Base-by-base conservation (phyloP, 2,888 invertebrate species). In the Octodonta nipae region DNA sequence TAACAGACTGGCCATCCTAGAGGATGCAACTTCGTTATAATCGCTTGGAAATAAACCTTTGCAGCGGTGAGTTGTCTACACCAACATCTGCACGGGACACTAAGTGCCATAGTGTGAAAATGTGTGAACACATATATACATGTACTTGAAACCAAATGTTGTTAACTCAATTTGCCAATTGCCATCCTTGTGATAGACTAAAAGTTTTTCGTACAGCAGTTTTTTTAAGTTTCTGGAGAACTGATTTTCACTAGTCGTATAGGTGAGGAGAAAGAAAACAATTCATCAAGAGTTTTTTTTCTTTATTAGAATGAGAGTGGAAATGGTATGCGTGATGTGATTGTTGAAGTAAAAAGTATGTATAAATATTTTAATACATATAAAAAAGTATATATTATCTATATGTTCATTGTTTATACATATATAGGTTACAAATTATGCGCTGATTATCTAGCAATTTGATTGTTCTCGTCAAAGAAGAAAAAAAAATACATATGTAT, bases 1-100 rank as follows among this genome's bases (percentile, higher is more conserved):
- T 91, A 58, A 72, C 74, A 34, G 91, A 91, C 59, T 92, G 92
- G 91, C 77, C 82, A 63, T 83, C 86, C 78, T 86, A 85, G 83
- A 65, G 37, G n/a, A 22, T 22, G 22, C 22, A 4, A 22, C 11
- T 22, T 22, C 11, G n/a, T n/a, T n/a, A n/a, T n/a, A n/a, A 25
- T 3, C 10, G 34, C 30, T 30, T 30, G 15, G 6, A n/a, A n/a
- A n/a, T n/a, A n/a, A 26, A 34, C 30, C 34, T 34, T 30, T 34
- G 34, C 34, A 34, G 27, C n/a, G 31, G 28, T 27, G 33, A 28
- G n/a, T 22, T 22, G 22, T 22, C 22, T 28, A 15, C 28, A 29
- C 45, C 33, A 26, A 25, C 30, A 46, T 47, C 44, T 45, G 37
- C 46, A 45, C 42, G 43, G 47, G 48, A 54, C 55, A 52, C 49